phyloP scores from a whole-genome alignment of 2,888 invertebrate genomes.

The Exocentrus adspersus region DNA sequence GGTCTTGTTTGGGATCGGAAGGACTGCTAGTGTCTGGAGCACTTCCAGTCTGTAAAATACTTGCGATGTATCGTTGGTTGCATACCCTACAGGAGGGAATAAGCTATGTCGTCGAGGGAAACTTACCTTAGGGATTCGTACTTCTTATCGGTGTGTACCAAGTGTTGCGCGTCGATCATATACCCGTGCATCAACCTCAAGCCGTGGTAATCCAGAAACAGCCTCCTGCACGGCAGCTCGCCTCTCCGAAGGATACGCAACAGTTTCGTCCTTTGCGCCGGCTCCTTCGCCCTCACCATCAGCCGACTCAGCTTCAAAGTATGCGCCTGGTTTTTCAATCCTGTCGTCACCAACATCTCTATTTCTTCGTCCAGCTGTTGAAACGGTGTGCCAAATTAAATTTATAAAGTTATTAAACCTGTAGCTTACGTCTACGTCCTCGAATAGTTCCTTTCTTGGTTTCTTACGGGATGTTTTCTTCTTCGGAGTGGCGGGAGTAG shows the following conservation, averaged over 20 bases:
- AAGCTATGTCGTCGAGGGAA: too few relatives aligned
- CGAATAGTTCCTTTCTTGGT: conserved; percentile 65
- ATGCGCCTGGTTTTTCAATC: conserved; percentile 89
- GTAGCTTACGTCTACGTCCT: conserved; percentile 71
- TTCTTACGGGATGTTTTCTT: conserved; percentile 58
- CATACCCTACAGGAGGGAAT: too few relatives aligned
- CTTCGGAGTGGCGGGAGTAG: conserved; percentile 41
- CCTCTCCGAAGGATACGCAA: conserved; percentile 82
- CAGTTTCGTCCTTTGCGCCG: conserved; percentile 78
- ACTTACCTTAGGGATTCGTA: conserved; percentile 54
- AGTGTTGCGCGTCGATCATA: conserved; percentile 79
- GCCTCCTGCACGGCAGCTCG: conserved; percentile 82
- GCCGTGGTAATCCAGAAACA: conserved; percentile 95
- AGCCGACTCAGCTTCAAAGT: conserved; percentile 89
- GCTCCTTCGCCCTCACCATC: conserved; percentile 91
- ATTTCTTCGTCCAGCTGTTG: conserved; percentile 88
- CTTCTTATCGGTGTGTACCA: conserved; percentile 55
- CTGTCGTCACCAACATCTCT: conserved; percentile 78
- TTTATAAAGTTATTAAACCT: conserved; percentile 2
- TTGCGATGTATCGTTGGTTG: too few relatives aligned
- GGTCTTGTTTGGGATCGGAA: conserved; percentile 94
- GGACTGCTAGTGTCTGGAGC: conserved; percentile 80
- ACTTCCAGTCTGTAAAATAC: conserved; percentile 72
- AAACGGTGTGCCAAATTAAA: too few relatives aligned
- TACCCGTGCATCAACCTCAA: conserved; percentile 90